Conservation (phyloP, 2,113 vertebrate species). For the Galeopterus variegatus region DNA sequence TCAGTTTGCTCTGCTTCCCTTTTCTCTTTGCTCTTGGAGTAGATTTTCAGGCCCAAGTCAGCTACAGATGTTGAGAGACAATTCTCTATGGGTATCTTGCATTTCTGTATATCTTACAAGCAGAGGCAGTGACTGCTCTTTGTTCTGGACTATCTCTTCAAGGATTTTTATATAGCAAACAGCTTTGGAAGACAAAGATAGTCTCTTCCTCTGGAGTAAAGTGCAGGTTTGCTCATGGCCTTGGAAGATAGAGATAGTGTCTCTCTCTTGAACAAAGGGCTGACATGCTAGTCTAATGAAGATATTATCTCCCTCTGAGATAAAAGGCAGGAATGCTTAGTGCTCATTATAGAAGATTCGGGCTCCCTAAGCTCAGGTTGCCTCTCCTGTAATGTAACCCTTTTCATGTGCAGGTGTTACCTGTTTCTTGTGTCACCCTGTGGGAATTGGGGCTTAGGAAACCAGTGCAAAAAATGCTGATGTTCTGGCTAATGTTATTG, state of each 20-base stretch:
- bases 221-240: not conserved
- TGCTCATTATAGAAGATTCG: not conserved
- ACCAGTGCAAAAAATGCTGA: not conserved
- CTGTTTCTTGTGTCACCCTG: not conserved
- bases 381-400: not conserved
- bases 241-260: not conserved
- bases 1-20: not conserved
- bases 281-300: not conserved
- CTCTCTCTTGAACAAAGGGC: slow-evolving; percentile 3
- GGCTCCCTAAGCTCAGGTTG: not conserved
- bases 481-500: not conserved
- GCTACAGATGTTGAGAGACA: not conserved
- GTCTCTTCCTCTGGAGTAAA: slow-evolving; percentile 35
- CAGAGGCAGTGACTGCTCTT: not conserved
- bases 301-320: not conserved
- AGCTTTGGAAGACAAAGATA: slow-evolving; percentile 31
- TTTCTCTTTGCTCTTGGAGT: slow-evolving; percentile 20
- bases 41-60: slow-evolving; percentile 50
- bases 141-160: slow-evolving; percentile 34
- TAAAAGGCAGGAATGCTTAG: not conserved
- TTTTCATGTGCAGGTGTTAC: not conserved
- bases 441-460: not conserved
- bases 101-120: not conserved
- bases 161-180: slow-evolving; percentile 13
- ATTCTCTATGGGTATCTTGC: not conserved